These are phyloP conservation scores for Tiliqua scincoides DNA, from an alignment of 2,113 vertebrate species.

Conservation along the genomic window DNA sequence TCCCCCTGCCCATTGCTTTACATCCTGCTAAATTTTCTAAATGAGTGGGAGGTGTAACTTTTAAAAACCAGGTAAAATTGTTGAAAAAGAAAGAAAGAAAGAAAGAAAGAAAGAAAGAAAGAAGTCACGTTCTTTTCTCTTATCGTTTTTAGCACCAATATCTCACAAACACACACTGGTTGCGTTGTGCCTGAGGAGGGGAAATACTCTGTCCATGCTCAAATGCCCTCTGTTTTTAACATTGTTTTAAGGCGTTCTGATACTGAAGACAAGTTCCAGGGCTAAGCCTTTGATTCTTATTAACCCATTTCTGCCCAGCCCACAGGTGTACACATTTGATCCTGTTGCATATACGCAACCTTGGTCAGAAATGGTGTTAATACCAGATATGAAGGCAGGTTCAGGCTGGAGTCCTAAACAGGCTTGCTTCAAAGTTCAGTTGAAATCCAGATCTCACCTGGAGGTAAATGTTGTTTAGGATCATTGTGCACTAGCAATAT, in stretches of 20 bases:
- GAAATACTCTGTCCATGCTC: background rate
- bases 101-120: too few relatives aligned
- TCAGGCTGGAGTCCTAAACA: background rate
- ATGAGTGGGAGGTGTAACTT: conserved; percentile 42
- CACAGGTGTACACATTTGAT: too few relatives aligned
- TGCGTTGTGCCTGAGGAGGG: background rate
- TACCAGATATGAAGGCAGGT: background rate
- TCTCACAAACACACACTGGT: background rate
- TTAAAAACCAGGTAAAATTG: conserved; percentile 33
- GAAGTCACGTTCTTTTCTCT: background rate
- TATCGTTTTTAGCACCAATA: background rate
- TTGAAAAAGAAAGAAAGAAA: conserved; percentile 3
- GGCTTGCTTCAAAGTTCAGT: background rate
- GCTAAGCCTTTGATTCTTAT: background rate
- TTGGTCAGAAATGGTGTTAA: too few relatives aligned
- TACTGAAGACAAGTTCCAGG: background rate
- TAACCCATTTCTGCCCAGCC: too few relatives aligned
- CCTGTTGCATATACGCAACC: too few relatives aligned
- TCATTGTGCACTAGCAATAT: conserved; percentile 30
- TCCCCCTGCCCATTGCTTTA: background rate
- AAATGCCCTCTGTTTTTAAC: conserved; percentile 14
- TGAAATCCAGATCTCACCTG: background rate
- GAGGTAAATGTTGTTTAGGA: background rate
- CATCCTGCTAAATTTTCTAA: background rate
- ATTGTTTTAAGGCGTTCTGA: background rate